Evolutionary conservation across 2,797 vertebrate species (phyloP).

Genomic region (Smutsia temminckii): DNA sequence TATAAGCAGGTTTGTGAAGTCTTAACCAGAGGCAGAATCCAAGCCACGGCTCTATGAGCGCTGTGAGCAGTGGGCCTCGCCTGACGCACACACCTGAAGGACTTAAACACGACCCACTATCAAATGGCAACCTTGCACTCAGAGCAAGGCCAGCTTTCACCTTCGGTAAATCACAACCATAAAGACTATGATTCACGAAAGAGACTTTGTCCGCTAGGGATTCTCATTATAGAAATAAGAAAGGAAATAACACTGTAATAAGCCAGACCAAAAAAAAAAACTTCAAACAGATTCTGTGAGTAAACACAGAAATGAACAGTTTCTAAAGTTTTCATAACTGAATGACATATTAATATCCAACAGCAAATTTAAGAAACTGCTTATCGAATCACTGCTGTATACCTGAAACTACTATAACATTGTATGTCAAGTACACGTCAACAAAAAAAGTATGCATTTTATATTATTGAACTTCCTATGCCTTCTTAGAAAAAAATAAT

Average conservation of each 20-base stretch:
- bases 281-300: not conserved
- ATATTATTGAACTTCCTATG: no score
- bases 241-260: not conserved
- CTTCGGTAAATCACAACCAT: not conserved
- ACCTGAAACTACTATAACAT: no score
- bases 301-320: not conserved
- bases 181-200: rapidly evolving
- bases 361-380: not conserved
- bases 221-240: not conserved
- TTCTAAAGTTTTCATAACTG: not conserved
- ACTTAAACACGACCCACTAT: not conserved
- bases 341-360: not conserved
- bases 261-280: not conserved
- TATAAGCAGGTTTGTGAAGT: not conserved
- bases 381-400: no score
- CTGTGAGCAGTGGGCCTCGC: rapidly evolving
- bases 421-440: no score
- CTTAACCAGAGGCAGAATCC: not conserved
- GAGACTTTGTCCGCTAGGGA: not conserved
- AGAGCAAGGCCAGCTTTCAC: not conserved
- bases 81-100: not conserved
- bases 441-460: no score
- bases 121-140: not conserved
- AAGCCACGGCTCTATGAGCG: rapidly evolving
- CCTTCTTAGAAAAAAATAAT: no score